phyloP scores from a whole-genome alignment of 2,888 invertebrate species.

The Latrodectus elegans region DNA sequence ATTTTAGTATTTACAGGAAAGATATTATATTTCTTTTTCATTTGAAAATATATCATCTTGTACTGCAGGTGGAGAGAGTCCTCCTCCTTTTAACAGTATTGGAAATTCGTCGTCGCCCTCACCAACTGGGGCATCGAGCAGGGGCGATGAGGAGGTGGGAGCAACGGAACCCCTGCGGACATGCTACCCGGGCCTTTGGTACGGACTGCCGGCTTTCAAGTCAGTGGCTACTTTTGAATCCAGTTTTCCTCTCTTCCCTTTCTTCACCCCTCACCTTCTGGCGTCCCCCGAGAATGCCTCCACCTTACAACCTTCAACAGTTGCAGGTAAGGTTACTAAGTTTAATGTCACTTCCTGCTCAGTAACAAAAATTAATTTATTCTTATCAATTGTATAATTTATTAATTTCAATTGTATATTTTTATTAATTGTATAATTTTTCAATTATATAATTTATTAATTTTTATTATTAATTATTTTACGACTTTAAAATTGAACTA shows the following conservation, averaged over 20 bases:
- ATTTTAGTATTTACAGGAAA: neutral
- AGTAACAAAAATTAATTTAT: neutral
- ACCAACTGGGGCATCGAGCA: neutral
- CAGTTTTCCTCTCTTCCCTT: conserved; percentile 57
- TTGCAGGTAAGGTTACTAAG: conserved; percentile 2
- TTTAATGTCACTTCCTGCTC: neutral
- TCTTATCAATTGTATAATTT: too few species aligned
- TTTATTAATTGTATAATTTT: too few species aligned
- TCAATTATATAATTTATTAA: too few species aligned
- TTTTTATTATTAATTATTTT: too few species aligned
- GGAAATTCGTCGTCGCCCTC: conserved; percentile 24
- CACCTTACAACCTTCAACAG: neutral
- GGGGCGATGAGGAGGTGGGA: neutral
- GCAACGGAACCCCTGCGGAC: conserved; percentile 11
- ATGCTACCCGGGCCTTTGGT: conserved; percentile 64
- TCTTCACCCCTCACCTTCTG: conserved; percentile 59
- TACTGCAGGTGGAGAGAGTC: conserved; percentile 32
- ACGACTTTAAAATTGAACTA: too few species aligned
- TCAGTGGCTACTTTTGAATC: conserved; percentile 65
- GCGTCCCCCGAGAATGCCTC: conserved; percentile 11
- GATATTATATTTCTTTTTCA: neutral
- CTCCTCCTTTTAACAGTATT: conserved; percentile 28
- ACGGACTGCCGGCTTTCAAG: conserved; percentile 63
- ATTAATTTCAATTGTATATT: too few species aligned
- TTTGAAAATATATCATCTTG: neutral